Base-by-base conservation (phyloP, 2,888 invertebrate species). In the Troilus luridus region DNA sequence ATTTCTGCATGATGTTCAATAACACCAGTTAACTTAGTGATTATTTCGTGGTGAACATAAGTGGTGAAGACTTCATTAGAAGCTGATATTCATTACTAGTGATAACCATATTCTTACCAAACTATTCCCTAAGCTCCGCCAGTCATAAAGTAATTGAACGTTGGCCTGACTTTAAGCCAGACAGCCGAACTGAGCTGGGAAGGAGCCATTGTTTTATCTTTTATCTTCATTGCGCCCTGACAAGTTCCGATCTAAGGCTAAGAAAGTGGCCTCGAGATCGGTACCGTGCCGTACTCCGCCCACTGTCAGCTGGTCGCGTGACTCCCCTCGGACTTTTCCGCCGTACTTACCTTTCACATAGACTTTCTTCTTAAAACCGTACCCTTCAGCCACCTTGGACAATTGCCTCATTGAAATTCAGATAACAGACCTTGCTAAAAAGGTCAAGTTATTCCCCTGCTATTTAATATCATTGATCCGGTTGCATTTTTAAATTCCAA, bases 261-360 rank as follows among this genome's bases (percentile, higher is more conserved):
- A 81, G 81, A 81, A 81, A 81, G 81, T 56, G 81, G 56, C 56
- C 54, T 10, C 21, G 54, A 21, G 81, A 81, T 81, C 21, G 41
- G 56, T 41, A 81, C 81, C 81, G 81, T 81, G 81, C 81, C 81
- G 14, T 81, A 56, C 54, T n/a, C 81, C 81, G 81, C 81, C 81
- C 81, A 81, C 81, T 81, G 81, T 81, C 81, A 81, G 81, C 41
- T 81, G 10, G 81, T 81, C 81, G 81, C 81, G 81, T 81, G 77
- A 81, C 77, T 81, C 77, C 54, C 54, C 77, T 17, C 41, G 77
- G 81, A 81, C 81, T 81, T 56, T 41, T n/a, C 41, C 56, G 81
- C 27, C 81, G 81, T 81, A 81, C 81, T 81, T 81, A 81, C 81
- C 81, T 81, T 81, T 81, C 81, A 81, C 81, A 81, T 81, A 56